A percentile compares a stretch with the other conserved stretches of the same genome.
Evolutionary conservation across 2,113 vertebrate species (phyloP).

Genomic region (Suricata suricatta): DNA sequence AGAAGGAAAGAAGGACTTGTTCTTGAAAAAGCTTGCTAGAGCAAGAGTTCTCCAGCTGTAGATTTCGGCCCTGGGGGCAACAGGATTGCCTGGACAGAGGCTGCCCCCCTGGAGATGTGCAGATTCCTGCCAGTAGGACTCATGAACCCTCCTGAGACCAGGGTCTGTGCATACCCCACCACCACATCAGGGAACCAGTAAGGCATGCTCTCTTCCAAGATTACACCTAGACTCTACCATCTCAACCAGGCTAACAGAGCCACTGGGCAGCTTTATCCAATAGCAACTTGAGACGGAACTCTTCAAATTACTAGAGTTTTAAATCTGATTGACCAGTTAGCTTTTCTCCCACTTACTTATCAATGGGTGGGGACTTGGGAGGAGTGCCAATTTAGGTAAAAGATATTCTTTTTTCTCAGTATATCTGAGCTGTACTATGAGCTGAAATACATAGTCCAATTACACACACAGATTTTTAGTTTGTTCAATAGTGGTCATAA

Average conservation of each 20-base stretch:
- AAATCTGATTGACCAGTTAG: background rate
- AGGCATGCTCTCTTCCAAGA: background rate
- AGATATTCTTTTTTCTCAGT: background rate
- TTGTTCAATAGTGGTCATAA: background rate
- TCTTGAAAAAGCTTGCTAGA: background rate
- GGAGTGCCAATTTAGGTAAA: background rate
- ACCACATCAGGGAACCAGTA: background rate
- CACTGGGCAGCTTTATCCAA: background rate
- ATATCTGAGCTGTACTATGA: background rate
- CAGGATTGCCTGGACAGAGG: background rate
- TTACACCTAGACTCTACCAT: background rate
- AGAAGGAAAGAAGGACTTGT: background rate
- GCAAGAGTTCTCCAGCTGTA: background rate
- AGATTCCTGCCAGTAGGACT: background rate
- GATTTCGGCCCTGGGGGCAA: too few relatives aligned
- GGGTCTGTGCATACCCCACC: background rate
- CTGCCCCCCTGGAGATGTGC: background rate
- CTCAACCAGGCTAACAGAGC: background rate
- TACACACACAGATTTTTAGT: background rate
- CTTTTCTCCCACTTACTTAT: background rate
- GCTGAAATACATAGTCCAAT: background rate
- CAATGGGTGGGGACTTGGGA: background rate
- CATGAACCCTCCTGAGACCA: background rate
- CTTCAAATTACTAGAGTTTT: background rate
- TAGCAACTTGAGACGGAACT: background rate